Conservation (phyloP, 2,888 invertebrate genomes). For the Dusona sp. region DNA sequence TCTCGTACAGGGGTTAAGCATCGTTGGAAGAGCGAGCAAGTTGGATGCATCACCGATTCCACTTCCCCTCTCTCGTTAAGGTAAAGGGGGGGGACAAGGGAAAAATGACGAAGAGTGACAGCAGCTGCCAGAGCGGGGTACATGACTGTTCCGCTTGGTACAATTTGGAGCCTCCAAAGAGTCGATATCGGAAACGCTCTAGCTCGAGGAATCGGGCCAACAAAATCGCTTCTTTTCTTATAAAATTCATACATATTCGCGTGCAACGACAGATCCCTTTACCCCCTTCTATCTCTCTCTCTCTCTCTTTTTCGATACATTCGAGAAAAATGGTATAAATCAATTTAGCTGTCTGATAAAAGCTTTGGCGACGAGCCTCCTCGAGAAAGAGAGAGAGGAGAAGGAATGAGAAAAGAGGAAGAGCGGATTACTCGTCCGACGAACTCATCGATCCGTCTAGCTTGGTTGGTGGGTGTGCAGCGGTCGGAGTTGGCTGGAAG, state of each 20-base stretch:
- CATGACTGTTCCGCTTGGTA: constrained; percentile 67
- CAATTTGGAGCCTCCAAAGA: constrained; percentile 30
- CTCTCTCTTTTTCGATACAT: background rate
- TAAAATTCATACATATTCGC: background rate
- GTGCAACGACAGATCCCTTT: background rate
- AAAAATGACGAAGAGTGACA: constrained; percentile 32
- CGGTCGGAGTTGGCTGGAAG: constrained; percentile 47
- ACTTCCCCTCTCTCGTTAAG: constrained; percentile 11
- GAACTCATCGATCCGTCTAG: constrained; percentile 70
- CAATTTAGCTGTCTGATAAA: background rate
- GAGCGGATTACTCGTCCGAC: constrained; percentile 67
- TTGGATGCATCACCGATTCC: constrained; percentile 69
- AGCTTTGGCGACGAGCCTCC: constrained; percentile 13
- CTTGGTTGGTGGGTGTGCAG: constrained; percentile 53
- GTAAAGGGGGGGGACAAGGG: background rate
- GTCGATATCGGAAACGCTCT: constrained; percentile 39
- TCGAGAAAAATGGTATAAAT: background rate
- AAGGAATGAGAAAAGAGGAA: constrained; percentile 36
- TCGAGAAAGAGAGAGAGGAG: background rate
- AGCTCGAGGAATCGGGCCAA: constrained; percentile 40
- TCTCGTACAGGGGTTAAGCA: constrained; percentile 63
- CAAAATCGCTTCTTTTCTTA: background rate
- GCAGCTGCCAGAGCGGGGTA: constrained; percentile 67
- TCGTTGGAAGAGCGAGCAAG: constrained; percentile 65
- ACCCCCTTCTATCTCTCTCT: no score